A percentile compares a stretch with the other conserved stretches of the same genome.
These are phyloP conservation scores for Globodera ellingtonae DNA, from an alignment of 1,140 invertebrate genomes.

Conservation along the genomic window DNA sequence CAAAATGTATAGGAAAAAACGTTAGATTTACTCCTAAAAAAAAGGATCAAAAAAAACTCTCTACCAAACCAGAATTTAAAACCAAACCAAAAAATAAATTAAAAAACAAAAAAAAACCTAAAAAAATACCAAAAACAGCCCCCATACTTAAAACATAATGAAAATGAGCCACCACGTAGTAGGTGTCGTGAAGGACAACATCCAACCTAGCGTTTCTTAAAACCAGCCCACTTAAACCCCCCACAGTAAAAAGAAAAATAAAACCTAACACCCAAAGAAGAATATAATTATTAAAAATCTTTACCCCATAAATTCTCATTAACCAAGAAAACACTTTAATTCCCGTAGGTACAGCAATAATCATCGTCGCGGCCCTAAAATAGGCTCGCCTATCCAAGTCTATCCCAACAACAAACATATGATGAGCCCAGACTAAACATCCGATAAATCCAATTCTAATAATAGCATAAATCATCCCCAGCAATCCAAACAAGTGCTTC, in stretches of 20 bases:
- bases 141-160: conserved; percentile 70
- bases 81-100: conserved; percentile 71
- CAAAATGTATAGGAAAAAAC: conserved; percentile 78
- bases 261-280: conserved; percentile 75
- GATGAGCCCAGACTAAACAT: conserved; percentile 66
- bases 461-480: conserved; percentile 66
- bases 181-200: conserved; percentile 76
- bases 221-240: conserved; percentile 69
- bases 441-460: conserved; percentile 65
- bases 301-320: conserved; percentile 64
- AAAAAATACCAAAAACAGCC: conserved; percentile 75
- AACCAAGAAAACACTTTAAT: conserved; percentile 73
- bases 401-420: conserved; percentile 73
- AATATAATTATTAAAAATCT: no score
- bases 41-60: conserved; percentile 69
- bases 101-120: conserved; percentile 73
- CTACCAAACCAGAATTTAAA: conserved; percentile 68
- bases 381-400: conserved; percentile 76
- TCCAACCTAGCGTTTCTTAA: conserved; percentile 76
- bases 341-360: conserved; percentile 70
- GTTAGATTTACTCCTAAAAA: conserved; percentile 76
- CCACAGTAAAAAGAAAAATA: conserved; percentile 73
- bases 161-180: conserved; percentile 78
- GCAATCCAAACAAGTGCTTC: conserved; percentile 49
- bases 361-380: conserved; percentile 76